Evolutionary conservation across 64 coral and sea anemone species (phyloP), one percentile per base, ranked within the genome.

Genomic region (Porites lutea): DNA sequence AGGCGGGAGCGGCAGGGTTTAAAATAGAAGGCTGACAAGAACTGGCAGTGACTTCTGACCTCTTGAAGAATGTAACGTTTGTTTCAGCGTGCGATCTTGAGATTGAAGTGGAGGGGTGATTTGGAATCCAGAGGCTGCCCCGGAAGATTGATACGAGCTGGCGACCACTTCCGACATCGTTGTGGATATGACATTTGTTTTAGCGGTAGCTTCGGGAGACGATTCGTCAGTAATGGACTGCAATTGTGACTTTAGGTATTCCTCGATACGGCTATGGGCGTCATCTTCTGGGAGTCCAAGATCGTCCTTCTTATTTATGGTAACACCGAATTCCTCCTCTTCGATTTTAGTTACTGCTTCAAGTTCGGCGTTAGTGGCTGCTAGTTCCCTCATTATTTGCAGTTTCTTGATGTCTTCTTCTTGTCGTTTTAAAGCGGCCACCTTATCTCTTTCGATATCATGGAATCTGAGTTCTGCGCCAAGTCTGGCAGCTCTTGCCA

Each of bases 401-500:
- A 85, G 65, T 61, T 82, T 59, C 55, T 7, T 59, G 58, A 7
- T 59, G 58, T 59, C 58, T 7, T 59, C n/a, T n/a, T n/a, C 58
- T 59, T 7, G 58, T 59, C 58, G 58, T 82, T 82, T 82, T 6
- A 82, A 23, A 22, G 54, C 78, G 53, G 49, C 79, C 11, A 65
- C 62, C 62, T 84, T 66, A 1, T 23, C 81, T 16, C 59, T 84
- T 65, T 55, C 81, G 3, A 27, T n/a, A 65, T 84, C 81, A 65
- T 47, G 48, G 19, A 66, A 66, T 45, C 67, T 59, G 16, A 84
- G 60, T 46, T 84, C 81, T 63, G 59, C 67, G 13, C 49, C 81
- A 44, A 84, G 59, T 65, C 81, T 84, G 6, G 81, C 81, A 43
- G 22, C 81, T 19, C 27, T 84, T 84, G 59, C 13, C 7, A 59